phyloP scores from a whole-genome alignment of 2,888 invertebrate species.

The Andrena chrysosceles region DNA sequence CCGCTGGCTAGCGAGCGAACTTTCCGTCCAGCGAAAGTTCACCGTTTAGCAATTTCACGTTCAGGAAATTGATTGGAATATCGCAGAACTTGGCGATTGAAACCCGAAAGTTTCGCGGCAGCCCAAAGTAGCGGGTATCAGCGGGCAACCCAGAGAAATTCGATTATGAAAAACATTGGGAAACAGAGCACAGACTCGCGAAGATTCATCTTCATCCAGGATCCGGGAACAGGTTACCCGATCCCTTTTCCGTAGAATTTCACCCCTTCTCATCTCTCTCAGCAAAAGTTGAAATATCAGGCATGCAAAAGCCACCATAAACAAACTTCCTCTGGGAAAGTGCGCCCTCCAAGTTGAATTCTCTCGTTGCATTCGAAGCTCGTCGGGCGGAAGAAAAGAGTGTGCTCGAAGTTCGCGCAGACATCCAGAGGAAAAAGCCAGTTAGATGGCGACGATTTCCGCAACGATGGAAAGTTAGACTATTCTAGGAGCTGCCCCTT shows the following conservation, averaged over 20 bases:
- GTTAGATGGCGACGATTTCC: background rate
- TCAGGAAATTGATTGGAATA: slow-evolving; percentile 58
- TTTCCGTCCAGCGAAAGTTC: slow-evolving; percentile 43
- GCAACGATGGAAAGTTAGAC: background rate
- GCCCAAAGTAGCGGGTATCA: background rate
- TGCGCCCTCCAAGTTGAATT: slow-evolving; percentile 16
- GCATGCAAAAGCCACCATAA: background rate
- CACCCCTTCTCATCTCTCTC: background rate
- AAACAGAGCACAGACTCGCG: background rate
- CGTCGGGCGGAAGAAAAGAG: background rate
- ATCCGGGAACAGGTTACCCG: background rate
- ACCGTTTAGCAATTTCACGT: slow-evolving; percentile 49
- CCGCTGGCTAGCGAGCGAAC: slow-evolving; percentile 17
- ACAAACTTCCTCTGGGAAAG: background rate
- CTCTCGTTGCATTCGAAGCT: slow-evolving; percentile 16
- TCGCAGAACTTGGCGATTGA: slow-evolving; percentile 36
- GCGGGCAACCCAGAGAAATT: slow-evolving; percentile 4
- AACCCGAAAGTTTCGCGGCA: slow-evolving; percentile 32
- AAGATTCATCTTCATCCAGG: background rate
- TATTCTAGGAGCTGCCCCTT: background rate
- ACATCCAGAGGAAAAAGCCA: background rate
- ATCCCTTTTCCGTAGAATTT: background rate
- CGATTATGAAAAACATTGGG: slow-evolving; percentile 18
- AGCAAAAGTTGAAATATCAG: background rate
- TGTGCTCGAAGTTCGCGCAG: slow-evolving; percentile 5